Base-by-base conservation (phyloP, 2,797 vertebrate species). In the Mus minutoides region DNA sequence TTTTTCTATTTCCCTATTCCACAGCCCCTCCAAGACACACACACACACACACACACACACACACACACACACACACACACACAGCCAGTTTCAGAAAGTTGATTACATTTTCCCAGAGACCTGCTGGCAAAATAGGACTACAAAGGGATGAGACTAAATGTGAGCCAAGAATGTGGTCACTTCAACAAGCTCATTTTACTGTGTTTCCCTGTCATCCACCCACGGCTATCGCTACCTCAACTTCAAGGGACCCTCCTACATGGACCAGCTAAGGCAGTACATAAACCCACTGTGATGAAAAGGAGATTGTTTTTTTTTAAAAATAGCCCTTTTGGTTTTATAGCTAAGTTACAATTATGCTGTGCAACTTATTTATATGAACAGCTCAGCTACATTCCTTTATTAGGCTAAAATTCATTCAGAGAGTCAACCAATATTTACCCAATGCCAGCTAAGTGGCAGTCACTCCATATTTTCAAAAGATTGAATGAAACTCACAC, bases 301-400 rank as follows among this genome's bases (percentile, higher is more conserved):
- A 95, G 84, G 87, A 93, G 69, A 91, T 34, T 91, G 37, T 9
- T 91, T 94, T 95, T 95, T 94, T 96, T 96, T 95, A 60, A 95
- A 97, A 97, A 97, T 96, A 97, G 92, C 62, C 78, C 88, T 94
- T 96, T 97, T 6, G 24, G 82, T 92, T 97, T 97, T 96, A 71
- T 24, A 96, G 94, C 96, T 97, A 95, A 97, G 93, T 96, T 93
- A 95, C 96, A 98, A 97, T 97, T 97, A 96, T 94, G 84, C 76
- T 92, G 88, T 89, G 88, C 82, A 94, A 93, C 75, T 95, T 89
- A 97, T 96, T 96, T 88, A 92, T 83, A 94, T 89, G 84, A 97
- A 96, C 88, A 96, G 82, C 88, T 83, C 95, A 83, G 90, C 85
- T 88, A 86, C 52, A 84, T 79, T 96, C 84, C 60, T 95, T 97